Conservation (phyloP, 1,140 invertebrate species). For the Wiebesia pumilae region DNA sequence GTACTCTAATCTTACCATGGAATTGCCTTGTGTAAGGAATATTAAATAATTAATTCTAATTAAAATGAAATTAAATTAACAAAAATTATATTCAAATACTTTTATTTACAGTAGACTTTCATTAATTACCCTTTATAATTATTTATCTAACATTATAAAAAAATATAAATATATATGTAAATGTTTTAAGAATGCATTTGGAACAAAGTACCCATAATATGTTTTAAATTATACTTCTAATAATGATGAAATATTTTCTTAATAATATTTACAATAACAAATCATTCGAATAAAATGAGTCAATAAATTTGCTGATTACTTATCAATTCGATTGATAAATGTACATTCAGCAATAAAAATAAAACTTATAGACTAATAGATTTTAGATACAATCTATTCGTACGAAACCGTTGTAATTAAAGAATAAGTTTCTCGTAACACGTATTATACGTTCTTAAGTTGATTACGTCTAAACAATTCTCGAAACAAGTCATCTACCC, state of each 20-base stretch:
- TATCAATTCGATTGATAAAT: constrained; percentile 3
- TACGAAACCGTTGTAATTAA: background rate
- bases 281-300: background rate
- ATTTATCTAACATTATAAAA: constrained; percentile 12
- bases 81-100: constrained; percentile 10
- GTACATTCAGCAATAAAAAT: background rate
- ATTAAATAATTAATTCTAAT: background rate
- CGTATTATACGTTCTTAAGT: background rate
- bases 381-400: background rate
- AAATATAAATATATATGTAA: constrained; percentile 15
- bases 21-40: background rate
- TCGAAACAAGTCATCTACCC: constrained; percentile 1
- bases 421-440: background rate
- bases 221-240: constrained; percentile 9
- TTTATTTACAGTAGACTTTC: constrained; percentile 12
- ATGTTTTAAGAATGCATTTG: constrained; percentile 1
- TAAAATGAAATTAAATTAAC: constrained; percentile 8
- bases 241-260: background rate
- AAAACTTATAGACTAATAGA: constrained; percentile 1
- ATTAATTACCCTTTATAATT: constrained; percentile 6
- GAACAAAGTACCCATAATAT: constrained; percentile 1
- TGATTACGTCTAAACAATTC: background rate
- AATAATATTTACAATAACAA: constrained; percentile 23
- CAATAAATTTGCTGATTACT: background rate
- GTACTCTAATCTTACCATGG: too few relatives aligned